phyloP scores from a whole-genome alignment of 1,140 invertebrate genomes.

The Acromyrmex heyeri region DNA sequence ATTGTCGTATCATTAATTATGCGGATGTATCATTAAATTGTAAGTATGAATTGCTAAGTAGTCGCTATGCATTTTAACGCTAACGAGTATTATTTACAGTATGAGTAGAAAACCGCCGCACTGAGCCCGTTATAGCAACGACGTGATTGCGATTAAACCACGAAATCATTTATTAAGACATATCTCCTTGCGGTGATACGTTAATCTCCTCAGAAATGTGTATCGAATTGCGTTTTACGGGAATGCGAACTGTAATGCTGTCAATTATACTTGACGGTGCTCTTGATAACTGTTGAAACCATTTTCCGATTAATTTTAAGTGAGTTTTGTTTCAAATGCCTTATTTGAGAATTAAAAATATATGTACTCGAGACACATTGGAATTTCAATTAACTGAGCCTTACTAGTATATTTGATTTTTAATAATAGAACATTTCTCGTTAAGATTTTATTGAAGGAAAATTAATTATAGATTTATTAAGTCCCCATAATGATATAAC shows the following conservation, averaged over 20 bases:
- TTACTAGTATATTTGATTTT: too few species aligned
- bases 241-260: neutral
- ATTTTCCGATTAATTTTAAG: neutral
- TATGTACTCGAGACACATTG: neutral
- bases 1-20: slow-evolving; percentile 43
- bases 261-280: neutral
- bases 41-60: slow-evolving; percentile 70
- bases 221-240: neutral
- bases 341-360: neutral
- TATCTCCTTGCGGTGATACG: neutral
- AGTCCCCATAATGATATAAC: neutral
- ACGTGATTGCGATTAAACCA: slow-evolving; percentile 16
- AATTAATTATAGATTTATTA: neutral
- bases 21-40: slow-evolving; percentile 33
- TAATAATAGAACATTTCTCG: neutral
- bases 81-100: slow-evolving; percentile 81
- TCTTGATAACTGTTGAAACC: neutral
- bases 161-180: neutral
- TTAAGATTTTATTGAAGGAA: neutral
- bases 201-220: neutral
- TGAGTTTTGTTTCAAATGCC: neutral
- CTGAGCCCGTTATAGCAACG: slow-evolving; percentile 42
- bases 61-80: slow-evolving; percentile 75
- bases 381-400: neutral
- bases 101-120: slow-evolving; percentile 68